These are phyloP conservation scores for Sarcophaga rosellei DNA, from an alignment of 2,888 invertebrate genomes.

Conservation along the genomic window DNA sequence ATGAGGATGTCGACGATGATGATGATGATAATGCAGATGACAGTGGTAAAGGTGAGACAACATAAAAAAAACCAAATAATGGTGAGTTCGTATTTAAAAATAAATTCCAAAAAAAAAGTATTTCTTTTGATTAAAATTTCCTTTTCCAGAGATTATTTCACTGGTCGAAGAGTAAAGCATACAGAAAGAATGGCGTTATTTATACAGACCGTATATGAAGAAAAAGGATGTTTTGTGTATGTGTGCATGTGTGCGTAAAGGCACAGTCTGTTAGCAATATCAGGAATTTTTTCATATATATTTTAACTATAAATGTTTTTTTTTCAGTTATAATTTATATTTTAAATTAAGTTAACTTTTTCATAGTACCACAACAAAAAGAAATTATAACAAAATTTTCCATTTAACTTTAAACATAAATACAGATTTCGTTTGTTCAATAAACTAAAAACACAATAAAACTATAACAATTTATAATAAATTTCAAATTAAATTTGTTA, in stretches of 20 bases:
- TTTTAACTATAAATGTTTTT: constrained; percentile 33
- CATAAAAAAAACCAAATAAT: constrained; percentile 73
- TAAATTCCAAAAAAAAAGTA: neutral
- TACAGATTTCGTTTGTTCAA: constrained; percentile 13
- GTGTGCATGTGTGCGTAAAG: neutral
- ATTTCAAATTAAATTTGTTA: constrained; percentile 57
- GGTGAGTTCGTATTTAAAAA: constrained; percentile 7
- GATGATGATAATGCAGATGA: constrained; percentile 84
- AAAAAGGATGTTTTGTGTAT: constrained; percentile 1
- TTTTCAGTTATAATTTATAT: constrained; percentile 37
- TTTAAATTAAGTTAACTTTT: constrained; percentile 42
- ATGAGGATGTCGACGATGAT: constrained; percentile 72
- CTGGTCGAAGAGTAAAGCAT: constrained; percentile 1
- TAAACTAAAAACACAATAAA: constrained; percentile 30
- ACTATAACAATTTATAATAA: constrained; percentile 45
- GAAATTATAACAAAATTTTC: constrained; percentile 34
- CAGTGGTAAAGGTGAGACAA: constrained; percentile 93
- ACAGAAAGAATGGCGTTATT: neutral
- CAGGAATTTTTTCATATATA: constrained; percentile 52
- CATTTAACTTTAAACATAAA: constrained; percentile 26
- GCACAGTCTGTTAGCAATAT: constrained; percentile 57
- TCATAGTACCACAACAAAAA: constrained; percentile 9
- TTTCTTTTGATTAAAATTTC: neutral
- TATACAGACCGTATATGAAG: neutral
- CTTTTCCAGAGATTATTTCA: constrained; percentile 12